Evolutionary conservation across 2,113 vertebrate species (phyloP).

Genomic region (Mohoua ochrocephala): DNA sequence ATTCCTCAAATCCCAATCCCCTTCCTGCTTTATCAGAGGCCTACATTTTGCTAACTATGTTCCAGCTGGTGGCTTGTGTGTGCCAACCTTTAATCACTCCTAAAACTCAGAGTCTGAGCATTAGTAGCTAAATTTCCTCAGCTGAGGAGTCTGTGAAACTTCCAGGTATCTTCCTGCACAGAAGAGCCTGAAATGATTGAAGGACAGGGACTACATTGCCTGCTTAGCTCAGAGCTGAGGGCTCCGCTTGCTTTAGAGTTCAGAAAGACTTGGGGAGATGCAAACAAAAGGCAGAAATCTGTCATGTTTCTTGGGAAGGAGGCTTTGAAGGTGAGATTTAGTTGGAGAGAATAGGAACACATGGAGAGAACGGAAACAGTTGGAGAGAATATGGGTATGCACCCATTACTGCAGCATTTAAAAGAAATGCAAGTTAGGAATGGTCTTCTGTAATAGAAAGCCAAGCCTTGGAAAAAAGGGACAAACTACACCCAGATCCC

Average conservation of each 20-base stretch:
- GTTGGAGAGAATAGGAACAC: background rate
- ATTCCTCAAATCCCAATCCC: background rate
- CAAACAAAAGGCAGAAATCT: background rate
- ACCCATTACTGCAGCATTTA: background rate
- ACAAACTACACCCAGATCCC: background rate
- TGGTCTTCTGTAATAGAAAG: background rate
- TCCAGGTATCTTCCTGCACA: background rate
- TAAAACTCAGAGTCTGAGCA: background rate
- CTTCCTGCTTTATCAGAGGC: background rate
- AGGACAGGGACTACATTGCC: fast-evolving
- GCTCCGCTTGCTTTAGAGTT: background rate
- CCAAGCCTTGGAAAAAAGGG: background rate
- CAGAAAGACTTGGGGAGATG: background rate
- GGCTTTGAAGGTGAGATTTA: background rate
- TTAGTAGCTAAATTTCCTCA: background rate
- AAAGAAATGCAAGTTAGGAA: background rate
- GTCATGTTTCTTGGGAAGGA: background rate
- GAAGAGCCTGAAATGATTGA: background rate
- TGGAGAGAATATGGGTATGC: no score
- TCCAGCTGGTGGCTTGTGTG: background rate
- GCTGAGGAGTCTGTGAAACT: background rate
- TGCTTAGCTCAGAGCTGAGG: background rate
- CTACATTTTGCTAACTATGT: background rate
- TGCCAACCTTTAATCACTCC: fast-evolving
- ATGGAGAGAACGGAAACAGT: no score